Evolutionary conservation across 2,888 invertebrate species (phyloP).

Genomic region (Trachelus tabidus): DNA sequence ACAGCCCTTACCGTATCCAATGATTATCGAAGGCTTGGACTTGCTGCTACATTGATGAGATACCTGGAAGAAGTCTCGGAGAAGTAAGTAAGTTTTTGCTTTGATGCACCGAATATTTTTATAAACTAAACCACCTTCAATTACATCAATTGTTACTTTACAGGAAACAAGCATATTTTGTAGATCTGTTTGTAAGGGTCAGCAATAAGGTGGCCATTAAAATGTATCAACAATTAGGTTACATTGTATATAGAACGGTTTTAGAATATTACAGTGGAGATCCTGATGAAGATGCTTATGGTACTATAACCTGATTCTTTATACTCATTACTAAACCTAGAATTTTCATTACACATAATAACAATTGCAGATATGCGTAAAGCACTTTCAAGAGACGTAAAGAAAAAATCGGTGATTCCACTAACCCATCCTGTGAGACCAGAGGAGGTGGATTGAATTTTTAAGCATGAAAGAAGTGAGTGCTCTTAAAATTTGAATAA

Average conservation of each 20-base stretch:
- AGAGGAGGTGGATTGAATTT: constrained; percentile 86
- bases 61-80: constrained; percentile 96
- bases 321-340: not conserved
- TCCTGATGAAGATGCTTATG: constrained; percentile 98
- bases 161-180: constrained; percentile 96
- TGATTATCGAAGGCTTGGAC: constrained; percentile 89
- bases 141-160: constrained; percentile 50
- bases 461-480: not conserved
- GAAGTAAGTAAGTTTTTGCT: constrained; percentile 72
- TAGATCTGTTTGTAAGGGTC: constrained; percentile 97
- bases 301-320: constrained; percentile 67
- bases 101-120: not conserved
- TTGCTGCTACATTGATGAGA: constrained; percentile 94
- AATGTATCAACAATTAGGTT: constrained; percentile 96
- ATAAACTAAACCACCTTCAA: not conserved
- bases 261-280: constrained; percentile 98
- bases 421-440: constrained; percentile 93
- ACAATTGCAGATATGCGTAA: constrained; percentile 94
- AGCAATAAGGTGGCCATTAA: constrained; percentile 97
- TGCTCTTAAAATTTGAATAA: not conserved
- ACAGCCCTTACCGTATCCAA: constrained; percentile 97
- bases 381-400: constrained; percentile 91
- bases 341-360: constrained; percentile 9
- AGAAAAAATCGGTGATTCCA: constrained; percentile 93
- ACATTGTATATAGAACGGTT: constrained; percentile 95